Evolutionary conservation across 2,113 vertebrate genomes (phyloP).

Genomic region (Seriola aureovittata): DNA sequence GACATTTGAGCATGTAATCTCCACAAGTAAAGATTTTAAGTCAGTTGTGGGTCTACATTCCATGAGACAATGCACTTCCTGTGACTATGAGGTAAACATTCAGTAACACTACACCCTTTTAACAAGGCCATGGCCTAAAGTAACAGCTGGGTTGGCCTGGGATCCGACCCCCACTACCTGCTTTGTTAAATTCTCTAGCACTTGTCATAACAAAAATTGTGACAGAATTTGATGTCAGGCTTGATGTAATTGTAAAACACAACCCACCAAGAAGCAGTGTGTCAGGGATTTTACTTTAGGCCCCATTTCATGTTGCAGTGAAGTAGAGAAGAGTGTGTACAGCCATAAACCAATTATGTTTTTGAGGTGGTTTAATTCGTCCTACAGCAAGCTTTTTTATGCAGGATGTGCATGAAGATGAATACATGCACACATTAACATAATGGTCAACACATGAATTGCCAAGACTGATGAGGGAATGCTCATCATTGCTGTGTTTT

Average conservation of each 20-base stretch:
- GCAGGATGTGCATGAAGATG: background rate
- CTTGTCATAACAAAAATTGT: constrained; percentile 2
- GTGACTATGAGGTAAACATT: constrained; percentile 27
- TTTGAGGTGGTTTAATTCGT: background rate
- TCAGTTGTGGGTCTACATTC: background rate
- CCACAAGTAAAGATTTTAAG: background rate
- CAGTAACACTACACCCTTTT: constrained; percentile 31
- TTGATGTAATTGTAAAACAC: constrained; percentile 12
- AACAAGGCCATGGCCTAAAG: constrained; percentile 8
- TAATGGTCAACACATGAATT: background rate
- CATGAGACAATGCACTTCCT: constrained; percentile 18
- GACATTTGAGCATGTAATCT: background rate
- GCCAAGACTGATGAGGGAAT: background rate
- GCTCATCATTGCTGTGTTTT: background rate
- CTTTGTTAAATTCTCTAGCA: background rate
- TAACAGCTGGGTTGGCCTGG: constrained; percentile 27
- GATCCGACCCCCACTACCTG: background rate
- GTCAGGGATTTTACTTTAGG: background rate
- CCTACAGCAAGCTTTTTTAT: background rate
- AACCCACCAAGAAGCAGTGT: background rate
- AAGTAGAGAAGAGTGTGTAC: no score
- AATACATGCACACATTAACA: background rate
- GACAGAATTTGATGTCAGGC: background rate
- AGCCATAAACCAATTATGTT: no score
- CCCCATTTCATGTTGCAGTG: no score